Evolutionary conservation across 2,113 vertebrate genomes (phyloP).

Genomic region (Scytalopus superciliaris): DNA sequence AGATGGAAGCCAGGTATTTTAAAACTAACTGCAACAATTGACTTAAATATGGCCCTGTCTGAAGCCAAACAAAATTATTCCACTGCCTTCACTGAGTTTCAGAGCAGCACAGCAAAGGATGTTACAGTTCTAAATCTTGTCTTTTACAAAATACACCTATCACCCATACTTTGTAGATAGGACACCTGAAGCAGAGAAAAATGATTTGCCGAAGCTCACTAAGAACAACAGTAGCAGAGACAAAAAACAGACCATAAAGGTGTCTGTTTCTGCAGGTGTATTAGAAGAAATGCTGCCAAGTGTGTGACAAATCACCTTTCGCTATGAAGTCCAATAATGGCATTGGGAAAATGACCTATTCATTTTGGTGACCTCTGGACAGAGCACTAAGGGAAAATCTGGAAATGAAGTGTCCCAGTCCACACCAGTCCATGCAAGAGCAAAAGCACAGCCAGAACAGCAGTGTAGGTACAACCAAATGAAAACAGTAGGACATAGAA

Average conservation of each 20-base stretch:
- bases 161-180: background rate
- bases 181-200: background rate
- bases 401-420: background rate
- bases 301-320: background rate
- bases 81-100: background rate
- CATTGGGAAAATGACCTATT: background rate
- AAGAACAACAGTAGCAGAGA: background rate
- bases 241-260: background rate
- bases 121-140: background rate
- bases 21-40: constrained; percentile 37
- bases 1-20: constrained; percentile 33
- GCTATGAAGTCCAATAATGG: background rate
- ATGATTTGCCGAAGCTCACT: background rate
- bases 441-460: background rate
- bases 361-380: background rate
- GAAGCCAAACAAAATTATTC: constrained; percentile 29
- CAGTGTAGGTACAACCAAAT: background rate
- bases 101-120: background rate
- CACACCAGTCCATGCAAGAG: background rate
- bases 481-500: background rate
- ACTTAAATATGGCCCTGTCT: constrained; percentile 37
- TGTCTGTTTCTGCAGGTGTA: background rate
- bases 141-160: background rate
- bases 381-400: background rate
- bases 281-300: background rate